Base-by-base conservation (phyloP, 1,140 invertebrate genomes). In the Dreissena rostriformis region DNA sequence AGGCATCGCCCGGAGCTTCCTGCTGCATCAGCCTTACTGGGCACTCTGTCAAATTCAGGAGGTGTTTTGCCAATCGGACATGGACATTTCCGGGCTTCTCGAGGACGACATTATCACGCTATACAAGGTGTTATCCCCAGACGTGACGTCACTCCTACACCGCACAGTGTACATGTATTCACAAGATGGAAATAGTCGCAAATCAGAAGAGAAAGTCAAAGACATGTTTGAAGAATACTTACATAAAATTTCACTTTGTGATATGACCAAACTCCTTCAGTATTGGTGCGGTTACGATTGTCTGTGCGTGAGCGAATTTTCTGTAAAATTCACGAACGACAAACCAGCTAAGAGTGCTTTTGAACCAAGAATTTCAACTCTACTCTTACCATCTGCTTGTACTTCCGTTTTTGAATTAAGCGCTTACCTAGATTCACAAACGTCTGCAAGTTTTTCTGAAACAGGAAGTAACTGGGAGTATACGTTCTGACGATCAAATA, bases 21-120 rank as follows among this genome's bases (percentile, higher is more conserved):
- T 86, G 52, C 22, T 82, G 22, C 67, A 76, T 17, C 84, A 75
- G 28, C 78, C 79, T 0, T 76, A 77, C 55, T 86, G 84, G 84
- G 53, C 78, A 1, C 78, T 86, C 17, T 49, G 51, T 7, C 78
- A 86, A 68, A 26, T 86, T 19, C 29, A 28, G 53, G 79, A 76
- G 28, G 84, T 78, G 15, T 76, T 83, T 55, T 17, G 29, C 28
- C 7, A 49, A 49, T 19, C 61, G 0, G 63, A 61, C 11, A 24
- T 68, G 12, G 61, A 83, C n/a, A 49, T 83, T 55, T 55, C 29
- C 24, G 55, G 67, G 15, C 39, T 83, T 28, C 8, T 15, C 19
- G 81, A 83, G 55, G 73, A 76, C 1, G 65, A 75, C 24, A 61
- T 83, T 49, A 39, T 83, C 19, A 19, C 66, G 53, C 17, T 83